phyloP scores from a whole-genome alignment of 2,113 vertebrate species.

The Phalacrocorax pelagicus region DNA sequence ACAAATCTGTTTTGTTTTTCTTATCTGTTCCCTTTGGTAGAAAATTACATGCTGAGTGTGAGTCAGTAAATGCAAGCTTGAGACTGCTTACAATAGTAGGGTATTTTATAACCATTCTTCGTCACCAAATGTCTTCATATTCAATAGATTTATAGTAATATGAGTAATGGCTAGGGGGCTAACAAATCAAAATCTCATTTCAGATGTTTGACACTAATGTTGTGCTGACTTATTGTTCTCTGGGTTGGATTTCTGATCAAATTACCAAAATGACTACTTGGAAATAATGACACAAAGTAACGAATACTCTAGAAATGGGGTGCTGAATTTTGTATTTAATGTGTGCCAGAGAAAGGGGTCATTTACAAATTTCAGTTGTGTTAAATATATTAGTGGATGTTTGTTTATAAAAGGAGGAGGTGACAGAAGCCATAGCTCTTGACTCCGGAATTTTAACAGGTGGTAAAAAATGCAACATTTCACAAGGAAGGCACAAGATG shows the following conservation, averaged over 20 bases:
- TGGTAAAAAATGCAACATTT: not conserved
- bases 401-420: not conserved
- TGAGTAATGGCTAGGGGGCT: constrained; percentile 76
- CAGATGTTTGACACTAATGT: constrained; percentile 81
- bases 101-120: constrained; percentile 73
- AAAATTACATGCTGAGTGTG: constrained; percentile 48
- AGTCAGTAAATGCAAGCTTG: constrained; percentile 56
- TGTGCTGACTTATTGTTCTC: constrained; percentile 79
- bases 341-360: not conserved
- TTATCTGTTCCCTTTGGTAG: constrained; percentile 40
- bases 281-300: constrained; percentile 50
- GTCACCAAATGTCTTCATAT: constrained; percentile 75
- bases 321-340: constrained; percentile 10
- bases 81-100: constrained; percentile 46
- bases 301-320: not conserved
- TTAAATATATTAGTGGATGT: not conserved
- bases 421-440: not conserved
- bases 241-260: constrained; percentile 81
- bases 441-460: not conserved
- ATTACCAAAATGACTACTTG: constrained; percentile 66
- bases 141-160: constrained; percentile 78
- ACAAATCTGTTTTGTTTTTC: constrained; percentile 1
- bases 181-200: constrained; percentile 95
- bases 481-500: not conserved
- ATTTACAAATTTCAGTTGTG: constrained; percentile 16